Conservation (phyloP, 2,797 vertebrate genomes). For the Lerista edwardsae region DNA sequence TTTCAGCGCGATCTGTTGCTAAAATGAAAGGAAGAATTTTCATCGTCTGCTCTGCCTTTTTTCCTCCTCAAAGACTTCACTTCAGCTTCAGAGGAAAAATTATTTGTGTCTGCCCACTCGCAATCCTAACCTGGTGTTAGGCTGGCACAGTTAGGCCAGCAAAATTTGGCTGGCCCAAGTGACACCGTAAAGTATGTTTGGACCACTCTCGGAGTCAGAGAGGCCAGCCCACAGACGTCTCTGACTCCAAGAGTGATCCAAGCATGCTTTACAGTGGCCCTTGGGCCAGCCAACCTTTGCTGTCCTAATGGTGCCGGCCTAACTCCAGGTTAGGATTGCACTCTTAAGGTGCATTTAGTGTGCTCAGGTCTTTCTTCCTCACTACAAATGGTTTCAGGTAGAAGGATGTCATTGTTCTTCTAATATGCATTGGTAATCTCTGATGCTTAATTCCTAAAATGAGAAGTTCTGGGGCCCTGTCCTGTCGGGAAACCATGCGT, state of each 20-base stretch:
- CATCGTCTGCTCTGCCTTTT: not conserved
- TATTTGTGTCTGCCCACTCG: rapidly evolving
- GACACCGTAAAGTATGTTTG: too few species aligned
- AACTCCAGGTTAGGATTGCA: too few species aligned
- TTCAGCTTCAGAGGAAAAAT: not conserved
- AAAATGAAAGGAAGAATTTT: constrained; percentile 15
- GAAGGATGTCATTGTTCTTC: not conserved
- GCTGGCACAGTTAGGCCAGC: too few species aligned
- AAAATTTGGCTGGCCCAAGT: too few species aligned
- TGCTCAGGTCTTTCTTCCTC: rapidly evolving
- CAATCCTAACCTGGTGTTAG: too few species aligned
- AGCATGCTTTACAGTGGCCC: too few species aligned
- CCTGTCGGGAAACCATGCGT: not conserved
- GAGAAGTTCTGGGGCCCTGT: not conserved
- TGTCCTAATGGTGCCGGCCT: too few species aligned
- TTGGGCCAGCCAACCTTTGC: too few species aligned
- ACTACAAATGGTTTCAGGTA: not conserved
- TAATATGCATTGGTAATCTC: not conserved
- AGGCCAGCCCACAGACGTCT: too few species aligned
- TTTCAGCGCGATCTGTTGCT: not conserved
- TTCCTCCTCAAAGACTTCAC: constrained; percentile 21
- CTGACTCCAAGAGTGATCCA: too few species aligned
- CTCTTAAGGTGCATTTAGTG: not conserved
- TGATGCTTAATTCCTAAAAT: not conserved
- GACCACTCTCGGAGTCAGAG: too few species aligned